phyloP scores from a whole-genome alignment of 2,888 invertebrate species.

The Netelia virgata region DNA sequence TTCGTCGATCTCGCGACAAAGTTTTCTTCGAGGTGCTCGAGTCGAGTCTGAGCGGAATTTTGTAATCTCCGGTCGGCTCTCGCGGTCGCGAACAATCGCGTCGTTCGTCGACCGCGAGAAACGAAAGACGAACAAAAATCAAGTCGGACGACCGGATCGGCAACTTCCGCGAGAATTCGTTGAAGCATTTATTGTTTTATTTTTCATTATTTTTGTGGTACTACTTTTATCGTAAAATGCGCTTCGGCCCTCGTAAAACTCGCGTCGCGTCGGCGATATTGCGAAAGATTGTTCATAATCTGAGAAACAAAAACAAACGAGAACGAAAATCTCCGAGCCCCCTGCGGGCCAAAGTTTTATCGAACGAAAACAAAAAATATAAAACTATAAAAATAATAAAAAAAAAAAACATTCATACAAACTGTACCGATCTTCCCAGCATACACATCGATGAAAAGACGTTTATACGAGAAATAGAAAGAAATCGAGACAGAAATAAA shows the following conservation, averaged over 20 bases:
- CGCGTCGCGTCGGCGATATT: background rate
- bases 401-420: background rate
- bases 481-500: background rate
- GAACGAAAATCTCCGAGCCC: background rate
- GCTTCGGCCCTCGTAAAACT: slow-evolving; percentile 43
- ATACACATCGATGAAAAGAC: slow-evolving; percentile 44
- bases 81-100: slow-evolving; percentile 57
- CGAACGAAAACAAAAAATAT: background rate
- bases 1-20: slow-evolving; percentile 7
- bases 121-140: background rate
- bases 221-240: slow-evolving; percentile 31
- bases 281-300: slow-evolving; percentile 15
- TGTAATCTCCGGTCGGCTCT: slow-evolving; percentile 7
- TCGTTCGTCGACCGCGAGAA: slow-evolving; percentile 51
- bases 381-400: background rate
- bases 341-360: background rate
- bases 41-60: slow-evolving; percentile 48
- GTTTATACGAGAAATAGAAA: slow-evolving; percentile 39
- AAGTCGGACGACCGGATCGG: background rate
- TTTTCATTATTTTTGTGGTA: background rate
- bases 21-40: slow-evolving; percentile 49
- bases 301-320: background rate
- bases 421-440: slow-evolving; percentile 21
- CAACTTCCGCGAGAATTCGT: slow-evolving; percentile 24
- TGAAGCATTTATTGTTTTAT: slow-evolving; percentile 47